Evolutionary conservation across 2,888 invertebrate species (phyloP).

Genomic region (Cancer borealis): DNA sequence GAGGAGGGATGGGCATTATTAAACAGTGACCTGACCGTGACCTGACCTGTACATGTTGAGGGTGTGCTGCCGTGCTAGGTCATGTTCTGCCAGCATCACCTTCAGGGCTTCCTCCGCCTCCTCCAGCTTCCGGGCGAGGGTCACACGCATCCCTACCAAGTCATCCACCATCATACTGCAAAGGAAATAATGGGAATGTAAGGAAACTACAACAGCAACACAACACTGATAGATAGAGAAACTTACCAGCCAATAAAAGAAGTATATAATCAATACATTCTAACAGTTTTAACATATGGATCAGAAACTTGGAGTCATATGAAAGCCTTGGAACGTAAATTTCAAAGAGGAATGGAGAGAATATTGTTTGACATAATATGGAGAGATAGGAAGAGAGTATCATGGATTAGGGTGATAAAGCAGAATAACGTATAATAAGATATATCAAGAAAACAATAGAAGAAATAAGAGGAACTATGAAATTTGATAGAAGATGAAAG

Average conservation of each 20-base stretch:
- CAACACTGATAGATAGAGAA: not conserved
- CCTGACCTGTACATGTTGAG: conserved; percentile 66
- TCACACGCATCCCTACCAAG: conserved; percentile 91
- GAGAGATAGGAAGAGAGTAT: too few species aligned
- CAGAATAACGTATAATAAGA: too few species aligned
- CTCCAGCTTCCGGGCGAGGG: conserved; percentile 82
- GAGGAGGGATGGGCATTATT: too few species aligned
- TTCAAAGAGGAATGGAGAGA: too few species aligned
- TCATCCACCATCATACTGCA: conserved; percentile 94
- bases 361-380: too few species aligned
- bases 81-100: conserved; percentile 74
- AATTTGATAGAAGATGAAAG: not conserved
- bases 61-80: conserved; percentile 61
- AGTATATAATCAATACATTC: too few species aligned
- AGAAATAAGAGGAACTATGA: too few species aligned
- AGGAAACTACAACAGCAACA: not conserved
- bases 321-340: too few species aligned
- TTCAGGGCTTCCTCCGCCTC: conserved; percentile 73
- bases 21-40: not conserved
- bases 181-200: not conserved
- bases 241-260: not conserved
- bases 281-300: too few species aligned
- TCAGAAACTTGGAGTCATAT: too few species aligned
- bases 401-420: too few species aligned
- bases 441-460: too few species aligned